A percentile compares a stretch with the other conserved stretches of the same genome.
phyloP scores from a whole-genome alignment of 2,797 vertebrate species.

The Balearica regulorum region DNA sequence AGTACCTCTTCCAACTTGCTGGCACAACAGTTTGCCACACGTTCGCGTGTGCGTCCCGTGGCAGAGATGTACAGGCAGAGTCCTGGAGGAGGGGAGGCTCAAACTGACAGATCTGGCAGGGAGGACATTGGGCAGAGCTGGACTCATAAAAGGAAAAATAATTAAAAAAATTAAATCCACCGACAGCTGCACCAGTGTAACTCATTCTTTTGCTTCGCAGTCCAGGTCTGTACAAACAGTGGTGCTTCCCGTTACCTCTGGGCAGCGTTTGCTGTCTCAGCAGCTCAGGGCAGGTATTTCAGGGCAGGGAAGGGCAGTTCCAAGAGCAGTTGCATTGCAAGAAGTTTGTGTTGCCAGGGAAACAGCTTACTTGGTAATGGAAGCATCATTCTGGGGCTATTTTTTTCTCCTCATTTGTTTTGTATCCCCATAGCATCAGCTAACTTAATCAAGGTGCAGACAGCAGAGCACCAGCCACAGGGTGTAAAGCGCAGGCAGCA shows the following conservation, averaged over 20 bases:
- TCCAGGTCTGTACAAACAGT: not conserved
- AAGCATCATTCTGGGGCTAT: not conserved
- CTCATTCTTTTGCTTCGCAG: not conserved
- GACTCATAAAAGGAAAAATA: not conserved
- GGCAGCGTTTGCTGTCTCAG: not conserved
- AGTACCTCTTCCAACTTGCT: not conserved
- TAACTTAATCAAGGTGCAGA: not conserved
- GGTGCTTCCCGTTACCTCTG: not conserved
- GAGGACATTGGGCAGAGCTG: not conserved
- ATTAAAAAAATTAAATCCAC: too few relatives aligned
- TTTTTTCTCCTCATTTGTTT: not conserved
- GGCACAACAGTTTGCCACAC: not conserved
- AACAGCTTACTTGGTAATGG: not conserved
- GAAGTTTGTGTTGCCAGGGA: not conserved
- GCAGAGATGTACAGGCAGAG: not conserved
- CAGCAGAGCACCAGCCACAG: not conserved
- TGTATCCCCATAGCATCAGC: not conserved
- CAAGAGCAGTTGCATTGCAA: not conserved
- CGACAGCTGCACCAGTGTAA: not conserved
- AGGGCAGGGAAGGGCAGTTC: not conserved
- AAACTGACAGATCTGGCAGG: not conserved
- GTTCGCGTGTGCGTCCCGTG: fast-evolving
- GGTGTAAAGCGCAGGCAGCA: not conserved
- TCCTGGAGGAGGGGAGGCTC: not conserved
- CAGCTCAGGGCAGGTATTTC: not conserved